A percentile compares a stretch with the other conserved stretches of the same genome.
Conservation (phyloP, 2,113 vertebrate genomes). For the Hemiprocne comata region DNA sequence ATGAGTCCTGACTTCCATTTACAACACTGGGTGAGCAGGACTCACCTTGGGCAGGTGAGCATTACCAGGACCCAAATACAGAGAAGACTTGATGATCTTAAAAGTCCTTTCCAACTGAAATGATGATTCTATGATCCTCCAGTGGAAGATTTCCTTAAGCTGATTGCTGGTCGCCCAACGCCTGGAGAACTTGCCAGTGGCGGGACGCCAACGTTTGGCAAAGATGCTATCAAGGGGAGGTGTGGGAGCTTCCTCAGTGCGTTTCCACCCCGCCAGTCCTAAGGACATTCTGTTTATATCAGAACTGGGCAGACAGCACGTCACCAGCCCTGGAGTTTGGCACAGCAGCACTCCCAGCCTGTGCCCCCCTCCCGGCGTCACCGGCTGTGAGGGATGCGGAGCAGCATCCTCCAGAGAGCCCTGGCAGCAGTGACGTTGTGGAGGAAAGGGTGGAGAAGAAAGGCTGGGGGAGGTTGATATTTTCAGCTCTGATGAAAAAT, state of each 20-base stretch:
- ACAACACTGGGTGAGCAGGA: not conserved
- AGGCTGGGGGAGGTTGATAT: not conserved
- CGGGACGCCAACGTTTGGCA: not conserved
- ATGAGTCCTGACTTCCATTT: not conserved
- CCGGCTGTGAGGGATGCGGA: not conserved
- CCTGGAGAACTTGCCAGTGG: not conserved
- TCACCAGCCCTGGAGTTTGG: not conserved
- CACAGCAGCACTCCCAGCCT: not conserved
- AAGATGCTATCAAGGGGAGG: not conserved
- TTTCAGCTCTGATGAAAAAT: not conserved
- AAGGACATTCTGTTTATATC: slow-evolving; percentile 30
- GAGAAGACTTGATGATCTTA: not conserved
- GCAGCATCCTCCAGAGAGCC: not conserved
- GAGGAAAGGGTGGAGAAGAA: slow-evolving; percentile 58
- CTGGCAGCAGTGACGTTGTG: accelerated
- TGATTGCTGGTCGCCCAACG: not conserved
- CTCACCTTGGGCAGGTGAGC: not conserved
- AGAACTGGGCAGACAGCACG: slow-evolving; percentile 42
- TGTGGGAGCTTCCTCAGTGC: slow-evolving; percentile 25
- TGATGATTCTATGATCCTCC: not conserved
- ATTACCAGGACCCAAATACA: not conserved
- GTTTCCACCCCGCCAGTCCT: not conserved
- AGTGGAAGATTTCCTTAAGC: not conserved
- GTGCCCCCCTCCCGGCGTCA: accelerated
- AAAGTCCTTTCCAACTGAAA: not conserved